These are phyloP conservation scores for Drosophila engyochracea DNA, from an alignment of 2,888 invertebrate genomes.

Conservation along the genomic window DNA sequence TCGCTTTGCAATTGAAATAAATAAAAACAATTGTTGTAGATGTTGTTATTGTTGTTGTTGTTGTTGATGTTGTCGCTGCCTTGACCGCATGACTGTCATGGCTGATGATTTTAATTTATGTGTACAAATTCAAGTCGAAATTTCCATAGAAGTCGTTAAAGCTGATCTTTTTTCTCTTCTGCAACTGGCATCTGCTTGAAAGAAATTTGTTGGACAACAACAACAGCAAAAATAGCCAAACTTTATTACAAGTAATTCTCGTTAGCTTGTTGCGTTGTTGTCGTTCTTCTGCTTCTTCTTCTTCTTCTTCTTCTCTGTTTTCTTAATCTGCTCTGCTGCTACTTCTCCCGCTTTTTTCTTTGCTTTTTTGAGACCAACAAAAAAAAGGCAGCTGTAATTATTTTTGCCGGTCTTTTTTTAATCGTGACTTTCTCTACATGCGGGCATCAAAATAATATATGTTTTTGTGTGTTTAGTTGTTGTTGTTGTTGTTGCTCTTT, in stretches of 20 bases:
- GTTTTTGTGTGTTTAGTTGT: slow-evolving; percentile 27
- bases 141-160: slow-evolving; percentile 68
- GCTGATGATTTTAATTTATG: slow-evolving; percentile 62
- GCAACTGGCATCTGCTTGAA: slow-evolving; percentile 4
- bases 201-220: slow-evolving; percentile 35
- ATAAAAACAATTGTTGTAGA: slow-evolving; percentile 7
- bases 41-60: slow-evolving; percentile 15
- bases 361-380: slow-evolving; percentile 11
- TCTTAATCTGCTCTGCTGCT: neutral
- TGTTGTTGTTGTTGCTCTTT: slow-evolving; percentile 16
- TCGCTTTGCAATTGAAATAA: slow-evolving; percentile 43
- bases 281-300: slow-evolving; percentile 27
- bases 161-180: slow-evolving; percentile 6
- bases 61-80: slow-evolving; percentile 25
- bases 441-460: slow-evolving; percentile 48
- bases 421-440: slow-evolving; percentile 62
- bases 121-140: slow-evolving; percentile 52
- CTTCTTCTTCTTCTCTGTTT: slow-evolving; percentile 1
- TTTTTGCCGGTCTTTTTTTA: slow-evolving; percentile 52
- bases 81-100: slow-evolving; percentile 55
- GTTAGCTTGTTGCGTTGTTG: slow-evolving; percentile 43
- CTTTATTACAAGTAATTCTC: slow-evolving; percentile 48
- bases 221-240: slow-evolving; percentile 36
- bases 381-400: slow-evolving; percentile 55
- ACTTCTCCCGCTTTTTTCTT: neutral